Evolutionary conservation across 2,797 vertebrate genomes (phyloP), one percentile per base, ranked within the genome.

Genomic region (Telmatherina bonti): DNA sequence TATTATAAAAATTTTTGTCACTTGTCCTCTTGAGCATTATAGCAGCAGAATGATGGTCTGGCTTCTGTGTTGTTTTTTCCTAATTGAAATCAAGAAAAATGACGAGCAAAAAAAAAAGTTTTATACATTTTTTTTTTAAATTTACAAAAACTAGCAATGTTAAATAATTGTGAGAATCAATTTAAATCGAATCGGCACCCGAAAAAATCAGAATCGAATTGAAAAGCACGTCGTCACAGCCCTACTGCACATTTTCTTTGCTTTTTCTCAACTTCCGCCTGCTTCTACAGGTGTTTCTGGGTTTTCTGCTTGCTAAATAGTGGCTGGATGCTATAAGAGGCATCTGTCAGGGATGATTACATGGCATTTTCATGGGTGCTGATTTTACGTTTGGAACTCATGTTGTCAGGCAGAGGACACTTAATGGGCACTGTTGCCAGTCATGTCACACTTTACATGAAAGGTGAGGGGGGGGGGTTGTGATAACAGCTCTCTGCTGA

Each of bases 261-360:
- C 33, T 69, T 61, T 22, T 41, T 41, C 47, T 18, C 20, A 38
- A 53, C 27, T 33, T 57, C 16, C 35, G 74, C 36, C 31, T 7
- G 8, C 35, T 35, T 36, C 54, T 68, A 53, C 70, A 83, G 65
- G 56, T 62, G 64, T 49, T 55, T 70, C 33, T 5, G 70, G 60
- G 47, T 56, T 66, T 73, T 45, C 67, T 2, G 67, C 62, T 71
- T 26, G 65, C 78, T 78, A 79, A 88, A 74, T 76, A 76, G 57
- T 70, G 72, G 74, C 65, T 79, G 72, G 74, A 68, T 4, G 2
- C 72, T 74, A 72, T 81, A 62, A 74, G 72, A 81, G 68, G 62
- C 84, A 81, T 86, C 79, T 85, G 81, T 86, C 81, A 72, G 62
- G 35, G 64, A 71, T 66, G 81, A 90, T 91, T 87, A 83, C 59